These are phyloP conservation scores for Agelas oroides DNA, from an alignment of 37 sponge, comb jelly and placozoan genomes.

Conservation along the genomic window DNA sequence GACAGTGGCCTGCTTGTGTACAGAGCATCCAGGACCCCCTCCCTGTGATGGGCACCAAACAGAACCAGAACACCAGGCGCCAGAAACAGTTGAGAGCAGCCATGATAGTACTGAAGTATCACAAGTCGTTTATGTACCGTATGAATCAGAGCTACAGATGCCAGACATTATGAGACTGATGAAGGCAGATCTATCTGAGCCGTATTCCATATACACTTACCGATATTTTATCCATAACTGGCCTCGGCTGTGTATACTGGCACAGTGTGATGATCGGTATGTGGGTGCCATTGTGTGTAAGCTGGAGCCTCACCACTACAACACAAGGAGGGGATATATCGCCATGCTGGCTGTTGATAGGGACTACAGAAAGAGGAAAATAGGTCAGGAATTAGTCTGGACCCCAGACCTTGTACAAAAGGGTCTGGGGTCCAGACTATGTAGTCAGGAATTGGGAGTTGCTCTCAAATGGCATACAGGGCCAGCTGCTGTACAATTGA, in stretches of 20 bases:
- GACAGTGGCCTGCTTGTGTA: no score
- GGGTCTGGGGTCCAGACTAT: no score
- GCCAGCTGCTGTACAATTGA: no score
- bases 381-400: constrained; percentile 78
- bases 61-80: constrained; percentile 1
- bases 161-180: constrained; percentile 91
- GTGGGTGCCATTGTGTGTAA: constrained; percentile 98
- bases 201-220: constrained; percentile 98
- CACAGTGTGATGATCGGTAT: constrained; percentile 62
- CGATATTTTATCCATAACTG: constrained; percentile 98
- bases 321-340: constrained; percentile 90
- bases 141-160: constrained; percentile 86
- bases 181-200: constrained; percentile 94
- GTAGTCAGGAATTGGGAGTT: no score
- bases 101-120: no score
- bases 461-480: no score
- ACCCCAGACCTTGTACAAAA: not conserved
- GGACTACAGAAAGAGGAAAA: constrained; percentile 82
- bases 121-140: constrained; percentile 67
- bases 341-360: constrained; percentile 98
- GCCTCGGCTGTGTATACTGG: constrained; percentile 93
- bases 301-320: constrained; percentile 72
- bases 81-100: not conserved
- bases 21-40: no score
- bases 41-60: constrained; percentile 39